Evolutionary conservation across 2,113 vertebrate genomes (phyloP).

Genomic region (Heptranchias perlo): DNA sequence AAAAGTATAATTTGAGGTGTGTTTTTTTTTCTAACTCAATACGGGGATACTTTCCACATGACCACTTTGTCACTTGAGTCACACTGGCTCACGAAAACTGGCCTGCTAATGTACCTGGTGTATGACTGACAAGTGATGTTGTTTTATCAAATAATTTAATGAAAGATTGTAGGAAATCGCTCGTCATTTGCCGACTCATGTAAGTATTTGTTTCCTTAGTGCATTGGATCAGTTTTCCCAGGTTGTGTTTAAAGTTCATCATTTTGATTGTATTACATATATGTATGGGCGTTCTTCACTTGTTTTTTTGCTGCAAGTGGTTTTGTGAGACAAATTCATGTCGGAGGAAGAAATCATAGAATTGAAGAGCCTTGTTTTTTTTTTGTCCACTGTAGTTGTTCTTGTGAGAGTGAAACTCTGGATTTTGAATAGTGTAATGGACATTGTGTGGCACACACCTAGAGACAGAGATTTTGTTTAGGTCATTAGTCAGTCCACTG

Average conservation of each 20-base stretch:
- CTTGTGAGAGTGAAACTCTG: not conserved
- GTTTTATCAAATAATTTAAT: not conserved
- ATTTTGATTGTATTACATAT: not conserved
- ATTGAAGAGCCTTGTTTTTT: not conserved
- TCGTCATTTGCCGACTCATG: not conserved
- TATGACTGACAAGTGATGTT: not conserved
- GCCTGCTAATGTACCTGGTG: not conserved
- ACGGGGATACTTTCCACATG: not conserved
- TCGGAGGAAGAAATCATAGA: not conserved
- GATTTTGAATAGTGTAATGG: not conserved
- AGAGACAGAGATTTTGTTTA: not conserved
- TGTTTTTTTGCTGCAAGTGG: no score
- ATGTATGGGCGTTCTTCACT: not conserved
- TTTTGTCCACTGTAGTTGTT: not conserved
- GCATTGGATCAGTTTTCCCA: not conserved
- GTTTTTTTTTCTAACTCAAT: not conserved
- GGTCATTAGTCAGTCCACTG: not conserved
- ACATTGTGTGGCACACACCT: not conserved
- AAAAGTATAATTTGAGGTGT: not conserved
- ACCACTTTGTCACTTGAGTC: not conserved
- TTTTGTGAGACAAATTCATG: no score
- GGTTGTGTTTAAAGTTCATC: not conserved
- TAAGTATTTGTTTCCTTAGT: not conserved
- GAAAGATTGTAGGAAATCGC: not conserved
- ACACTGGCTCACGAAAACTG: not conserved